A percentile compares a stretch with the other conserved stretches of the same genome.
phyloP scores from a whole-genome alignment of 1,140 invertebrate species.

The Liolophura sinensis region DNA sequence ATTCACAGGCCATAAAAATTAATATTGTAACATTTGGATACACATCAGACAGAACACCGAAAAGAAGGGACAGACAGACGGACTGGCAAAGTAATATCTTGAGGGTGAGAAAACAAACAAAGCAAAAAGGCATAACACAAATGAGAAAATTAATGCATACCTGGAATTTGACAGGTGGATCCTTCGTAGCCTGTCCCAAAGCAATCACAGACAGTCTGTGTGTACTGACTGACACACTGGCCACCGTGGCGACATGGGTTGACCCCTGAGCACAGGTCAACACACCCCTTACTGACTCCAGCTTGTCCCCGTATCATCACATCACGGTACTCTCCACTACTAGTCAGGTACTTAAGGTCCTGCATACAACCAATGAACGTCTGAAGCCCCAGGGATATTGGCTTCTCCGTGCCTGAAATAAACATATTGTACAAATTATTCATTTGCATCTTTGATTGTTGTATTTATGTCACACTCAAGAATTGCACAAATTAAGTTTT shows the following conservation, averaged over 20 bases:
- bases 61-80: too few relatives aligned
- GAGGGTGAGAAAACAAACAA: too few relatives aligned
- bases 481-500: too few relatives aligned
- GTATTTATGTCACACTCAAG: too few relatives aligned
- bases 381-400: too few relatives aligned
- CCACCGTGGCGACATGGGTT: slow-evolving; percentile 36
- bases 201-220: slow-evolving; percentile 62
- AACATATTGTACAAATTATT: too few relatives aligned
- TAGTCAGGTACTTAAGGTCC: slow-evolving; percentile 79
- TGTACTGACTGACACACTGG: slow-evolving; percentile 42
- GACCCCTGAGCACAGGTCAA: slow-evolving; percentile 65
- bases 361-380: slow-evolving; percentile 85
- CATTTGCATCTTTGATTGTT: too few relatives aligned
- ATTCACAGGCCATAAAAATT: too few relatives aligned
- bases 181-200: slow-evolving; percentile 90
- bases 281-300: slow-evolving; percentile 37
- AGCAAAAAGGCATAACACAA: neutral
- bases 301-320: slow-evolving; percentile 73
- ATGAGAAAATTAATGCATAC: slow-evolving; percentile 65
- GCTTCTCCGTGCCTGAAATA: too few relatives aligned
- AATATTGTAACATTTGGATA: too few relatives aligned
- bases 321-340: slow-evolving; percentile 75
- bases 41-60: too few relatives aligned
- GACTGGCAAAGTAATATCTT: too few relatives aligned
- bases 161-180: slow-evolving; percentile 84